Evolutionary conservation across 2,797 vertebrate genomes (phyloP), one percentile per base, ranked within the genome.

Genomic region (Pangasius larnaudii): DNA sequence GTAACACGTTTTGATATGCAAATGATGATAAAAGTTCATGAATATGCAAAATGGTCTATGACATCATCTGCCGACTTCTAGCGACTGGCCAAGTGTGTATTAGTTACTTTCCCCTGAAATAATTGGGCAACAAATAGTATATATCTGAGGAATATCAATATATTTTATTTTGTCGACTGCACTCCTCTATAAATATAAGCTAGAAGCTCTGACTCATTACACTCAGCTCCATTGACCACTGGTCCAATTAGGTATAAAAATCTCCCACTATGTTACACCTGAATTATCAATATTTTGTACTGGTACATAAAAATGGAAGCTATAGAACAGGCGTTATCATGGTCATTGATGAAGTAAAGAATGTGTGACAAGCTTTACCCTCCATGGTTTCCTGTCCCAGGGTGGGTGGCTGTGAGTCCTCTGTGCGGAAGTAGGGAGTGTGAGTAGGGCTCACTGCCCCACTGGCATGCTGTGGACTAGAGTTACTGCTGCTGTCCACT

Each of bases 381-480:
- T 99, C 98, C 89, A 99, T 95, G 10, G 95, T 97, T 95, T 99
- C 99, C 93, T 99, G 99, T 61, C 99, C 99, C 88, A 99, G 94
- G 13, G 98, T 99, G 0, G 99, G 99, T 0, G 99, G 99, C 93
- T 99, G 99, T 0, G 98, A 98, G 93, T 99, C 98, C 0, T 99
- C 98, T 0, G 97, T 96, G 72, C 98, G 96, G 92, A 98, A 97
- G 92, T 96, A 97, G 0, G 97, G 96, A 0, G 96, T 95, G 65
- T 98, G 98, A 14, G 97, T 96, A 30, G 97, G 97, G 91, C 97
- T 97, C 91, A 97, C 94, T 19, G 97, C 97, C 92, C 96, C 97
- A 0, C 99, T 99, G 93, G 98, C 95, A 85, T 96, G 98, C 95
- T 98, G 97, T 0, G 98, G 98, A 91, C 98, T 99, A 24, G 98